phyloP scores from a whole-genome alignment of 2,888 invertebrate species.

The Caenorhabditis sp. region DNA sequence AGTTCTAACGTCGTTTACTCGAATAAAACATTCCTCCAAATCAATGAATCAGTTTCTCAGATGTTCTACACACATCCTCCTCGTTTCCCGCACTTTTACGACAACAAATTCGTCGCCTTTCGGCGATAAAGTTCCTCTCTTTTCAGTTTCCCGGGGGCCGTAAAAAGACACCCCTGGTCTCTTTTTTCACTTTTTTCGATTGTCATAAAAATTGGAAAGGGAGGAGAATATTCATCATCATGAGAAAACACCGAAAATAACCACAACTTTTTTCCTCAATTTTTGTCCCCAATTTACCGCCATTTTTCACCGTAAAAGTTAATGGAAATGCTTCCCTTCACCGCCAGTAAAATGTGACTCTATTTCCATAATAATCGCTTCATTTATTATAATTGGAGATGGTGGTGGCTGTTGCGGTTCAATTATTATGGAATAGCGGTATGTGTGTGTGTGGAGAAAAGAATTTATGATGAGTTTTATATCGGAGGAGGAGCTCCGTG shows the following conservation, averaged over 20 bases:
- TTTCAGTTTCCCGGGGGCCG: conserved; percentile 27
- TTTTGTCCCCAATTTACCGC: neutral
- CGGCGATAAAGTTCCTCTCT: conserved; percentile 44
- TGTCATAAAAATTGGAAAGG: conserved; percentile 38
- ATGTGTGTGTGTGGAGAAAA: neutral
- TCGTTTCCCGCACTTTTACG: conserved; percentile 46
- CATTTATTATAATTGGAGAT: conserved; percentile 60
- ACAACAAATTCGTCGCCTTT: conserved; percentile 52
- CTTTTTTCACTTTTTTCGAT: conserved; percentile 28
- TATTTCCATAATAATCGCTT: conserved; percentile 52
- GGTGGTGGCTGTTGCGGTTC: conserved; percentile 58
- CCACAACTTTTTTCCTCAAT: conserved; percentile 32
- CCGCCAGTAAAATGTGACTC: conserved; percentile 6
- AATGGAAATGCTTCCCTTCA: conserved; percentile 51
- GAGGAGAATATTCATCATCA: conserved; percentile 52
- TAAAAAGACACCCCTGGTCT: conserved; percentile 45
- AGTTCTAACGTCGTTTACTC: neutral
- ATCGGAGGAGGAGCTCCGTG: conserved; percentile 8
- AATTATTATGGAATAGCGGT: conserved; percentile 55
- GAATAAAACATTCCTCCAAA: neutral
- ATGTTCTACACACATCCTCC: neutral
- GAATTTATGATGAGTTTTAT: conserved; percentile 58
- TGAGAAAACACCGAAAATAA: neutral
- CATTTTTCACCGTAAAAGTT: conserved; percentile 34
- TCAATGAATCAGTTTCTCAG: neutral